These are phyloP conservation scores for Meghimatium bilineatum DNA, from an alignment of 2,888 invertebrate species.

Conservation along the genomic window DNA sequence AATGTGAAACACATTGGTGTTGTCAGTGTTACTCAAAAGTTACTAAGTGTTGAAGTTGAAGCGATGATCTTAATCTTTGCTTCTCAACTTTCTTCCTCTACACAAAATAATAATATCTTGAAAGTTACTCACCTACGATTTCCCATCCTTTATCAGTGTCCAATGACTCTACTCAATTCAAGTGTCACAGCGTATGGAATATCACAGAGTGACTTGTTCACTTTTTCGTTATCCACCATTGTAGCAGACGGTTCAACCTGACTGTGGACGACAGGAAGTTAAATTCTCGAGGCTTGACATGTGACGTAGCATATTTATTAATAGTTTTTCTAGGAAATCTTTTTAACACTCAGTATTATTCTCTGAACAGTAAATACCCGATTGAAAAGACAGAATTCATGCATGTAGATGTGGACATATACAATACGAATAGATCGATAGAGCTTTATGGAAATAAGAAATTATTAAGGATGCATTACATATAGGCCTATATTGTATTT, in stretches of 20 bases:
- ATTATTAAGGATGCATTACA: no score
- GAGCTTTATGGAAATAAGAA: no score
- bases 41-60: no score
- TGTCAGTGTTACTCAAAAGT: no score
- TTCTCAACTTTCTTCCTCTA: not conserved
- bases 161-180: constrained; percentile 60
- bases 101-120: not conserved
- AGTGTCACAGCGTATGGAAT: constrained; percentile 62
- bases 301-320: constrained; percentile 41
- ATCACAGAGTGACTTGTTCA: constrained; percentile 52
- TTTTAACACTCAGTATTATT: no score
- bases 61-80: no score
- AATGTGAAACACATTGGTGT: no score
- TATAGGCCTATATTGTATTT: no score
- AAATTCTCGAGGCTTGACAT: constrained; percentile 9
- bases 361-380: no score
- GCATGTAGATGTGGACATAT: no score
- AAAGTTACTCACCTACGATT: constrained; percentile 59
- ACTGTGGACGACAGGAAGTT: constrained; percentile 29
- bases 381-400: no score
- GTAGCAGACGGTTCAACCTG: constrained; percentile 6
- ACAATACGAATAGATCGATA: no score
- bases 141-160: constrained; percentile 69
- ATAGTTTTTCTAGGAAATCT: not conserved
- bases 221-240: constrained; percentile 46